Conservation (phyloP, 1,140 invertebrate genomes). For the Drosophila tsacasi region DNA sequence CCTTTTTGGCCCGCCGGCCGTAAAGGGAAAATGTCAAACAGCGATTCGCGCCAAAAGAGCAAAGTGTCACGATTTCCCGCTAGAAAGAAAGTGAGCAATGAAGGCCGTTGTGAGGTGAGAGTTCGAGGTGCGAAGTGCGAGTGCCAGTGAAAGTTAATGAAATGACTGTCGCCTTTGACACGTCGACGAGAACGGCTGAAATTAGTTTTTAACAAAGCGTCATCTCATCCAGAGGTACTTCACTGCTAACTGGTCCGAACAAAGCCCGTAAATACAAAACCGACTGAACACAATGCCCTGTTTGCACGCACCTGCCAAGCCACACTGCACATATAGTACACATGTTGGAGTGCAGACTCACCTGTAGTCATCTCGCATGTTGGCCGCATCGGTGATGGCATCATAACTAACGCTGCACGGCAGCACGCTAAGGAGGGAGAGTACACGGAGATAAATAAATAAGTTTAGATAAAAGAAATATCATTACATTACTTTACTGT, state of each 20-base stretch:
- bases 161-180: slow-evolving; percentile 64
- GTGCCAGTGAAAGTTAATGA: slow-evolving; percentile 67
- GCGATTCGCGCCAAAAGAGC: slow-evolving; percentile 19
- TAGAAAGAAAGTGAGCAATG: slow-evolving; percentile 41
- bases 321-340: neutral
- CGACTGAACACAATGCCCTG: slow-evolving; percentile 15
- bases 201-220: slow-evolving; percentile 73
- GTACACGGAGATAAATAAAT: slow-evolving; percentile 10
- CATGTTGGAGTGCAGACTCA: slow-evolving; percentile 22
- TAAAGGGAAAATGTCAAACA: slow-evolving; percentile 29
- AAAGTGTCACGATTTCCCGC: slow-evolving; percentile 57
- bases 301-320: slow-evolving; percentile 2
- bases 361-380: slow-evolving; percentile 85
- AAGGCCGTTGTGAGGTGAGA: slow-evolving; percentile 31
- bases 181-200: slow-evolving; percentile 31
- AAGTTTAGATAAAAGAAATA: neutral
- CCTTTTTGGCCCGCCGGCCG: slow-evolving; percentile 7
- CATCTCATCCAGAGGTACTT: slow-evolving; percentile 48
- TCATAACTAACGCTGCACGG: slow-evolving; percentile 88
- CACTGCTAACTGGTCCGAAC: slow-evolving; percentile 15
- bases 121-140: neutral
- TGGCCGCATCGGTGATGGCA: slow-evolving; percentile 80
- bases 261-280: slow-evolving; percentile 22
- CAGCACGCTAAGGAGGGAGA: slow-evolving; percentile 86
- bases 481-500: neutral